A percentile compares a stretch with the other conserved stretches of the same genome.
Evolutionary conservation across 2,797 vertebrate species (phyloP).

Genomic region (Apodemus agrarius): DNA sequence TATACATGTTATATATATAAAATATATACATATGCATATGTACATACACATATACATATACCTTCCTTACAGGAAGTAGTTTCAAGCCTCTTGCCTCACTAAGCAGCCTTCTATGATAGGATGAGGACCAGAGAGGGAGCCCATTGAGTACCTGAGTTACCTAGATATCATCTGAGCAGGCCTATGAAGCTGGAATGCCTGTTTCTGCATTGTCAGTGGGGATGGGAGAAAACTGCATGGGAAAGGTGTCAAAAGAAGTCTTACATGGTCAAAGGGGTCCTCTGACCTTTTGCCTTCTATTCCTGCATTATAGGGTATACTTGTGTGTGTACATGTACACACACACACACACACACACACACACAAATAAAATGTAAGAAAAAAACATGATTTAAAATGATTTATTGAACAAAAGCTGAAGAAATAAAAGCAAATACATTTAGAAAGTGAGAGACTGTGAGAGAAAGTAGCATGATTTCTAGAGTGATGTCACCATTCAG

Average conservation of each 20-base stretch:
- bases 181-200: not conserved
- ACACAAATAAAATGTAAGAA: not conserved
- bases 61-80: not conserved
- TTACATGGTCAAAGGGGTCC: not conserved
- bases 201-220: not conserved
- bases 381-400: slow-evolving; percentile 42
- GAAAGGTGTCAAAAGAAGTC: not conserved
- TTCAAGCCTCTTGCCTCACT: slow-evolving; percentile 3
- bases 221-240: not conserved
- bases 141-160: not conserved
- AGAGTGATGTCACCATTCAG: slow-evolving; percentile 9
- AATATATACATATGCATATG: too few species aligned
- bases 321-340: not conserved
- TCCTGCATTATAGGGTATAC: not conserved
- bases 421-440: slow-evolving; percentile 5
- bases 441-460: not conserved
- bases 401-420: slow-evolving; percentile 71
- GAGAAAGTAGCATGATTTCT: slow-evolving; percentile 52
- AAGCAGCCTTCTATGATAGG: not conserved
- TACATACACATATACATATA: not conserved
- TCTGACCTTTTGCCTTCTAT: not conserved
- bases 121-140: not conserved
- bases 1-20: not conserved
- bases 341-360: not conserved
- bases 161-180: not conserved